A percentile compares a stretch with the other conserved stretches of the same genome.
Evolutionary conservation across 2,113 vertebrate species (phyloP).

Genomic region (Cettia cetti): DNA sequence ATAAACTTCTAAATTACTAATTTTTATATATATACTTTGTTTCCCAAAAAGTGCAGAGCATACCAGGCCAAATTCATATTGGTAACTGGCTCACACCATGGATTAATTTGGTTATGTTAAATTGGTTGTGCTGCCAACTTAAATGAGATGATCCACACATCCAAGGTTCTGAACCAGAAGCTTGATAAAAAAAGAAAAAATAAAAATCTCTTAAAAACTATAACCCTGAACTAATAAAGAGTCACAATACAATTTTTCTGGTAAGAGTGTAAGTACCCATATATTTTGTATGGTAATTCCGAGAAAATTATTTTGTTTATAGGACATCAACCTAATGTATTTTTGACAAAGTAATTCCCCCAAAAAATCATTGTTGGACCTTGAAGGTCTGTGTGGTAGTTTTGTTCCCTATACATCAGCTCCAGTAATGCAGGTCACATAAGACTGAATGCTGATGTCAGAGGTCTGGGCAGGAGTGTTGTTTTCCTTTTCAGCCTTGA

Average conservation of each 20-base stretch:
- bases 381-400: not conserved
- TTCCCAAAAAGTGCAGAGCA: not conserved
- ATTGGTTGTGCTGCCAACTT: not conserved
- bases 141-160: not conserved
- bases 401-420: not conserved
- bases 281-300: not conserved
- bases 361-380: not conserved
- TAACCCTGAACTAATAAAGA: not conserved
- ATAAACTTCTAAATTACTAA: not conserved
- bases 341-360: not conserved
- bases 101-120: not conserved
- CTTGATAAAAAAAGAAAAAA: not conserved
- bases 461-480: not conserved
- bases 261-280: not conserved
- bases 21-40: not conserved
- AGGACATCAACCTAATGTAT: not conserved
- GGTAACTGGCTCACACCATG: not conserved
- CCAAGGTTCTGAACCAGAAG: not conserved
- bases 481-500: not conserved
- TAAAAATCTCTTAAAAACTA: not conserved
- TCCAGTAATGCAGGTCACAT: not conserved
- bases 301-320: not conserved
- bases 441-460: not conserved
- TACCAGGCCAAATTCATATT: not conserved
- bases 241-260: not conserved